Conservation (phyloP, 2,797 vertebrate species). For the Prunella strophiata region DNA sequence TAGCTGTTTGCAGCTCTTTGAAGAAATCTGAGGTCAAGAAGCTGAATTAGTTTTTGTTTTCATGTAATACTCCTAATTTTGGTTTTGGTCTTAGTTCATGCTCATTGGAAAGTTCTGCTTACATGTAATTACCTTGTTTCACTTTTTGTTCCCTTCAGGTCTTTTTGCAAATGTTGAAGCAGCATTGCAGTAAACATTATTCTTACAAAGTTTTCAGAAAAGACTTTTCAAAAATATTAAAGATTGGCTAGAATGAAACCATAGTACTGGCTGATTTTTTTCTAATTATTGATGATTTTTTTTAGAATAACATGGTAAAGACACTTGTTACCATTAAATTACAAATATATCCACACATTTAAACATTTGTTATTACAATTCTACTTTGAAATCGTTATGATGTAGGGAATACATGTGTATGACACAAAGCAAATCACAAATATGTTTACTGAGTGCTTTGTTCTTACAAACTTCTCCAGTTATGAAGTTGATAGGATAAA, state of each 20-base stretch:
- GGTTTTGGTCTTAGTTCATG: neutral
- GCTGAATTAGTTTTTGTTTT: neutral
- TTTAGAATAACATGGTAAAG: neutral
- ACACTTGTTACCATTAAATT: neutral
- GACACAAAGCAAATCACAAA: neutral
- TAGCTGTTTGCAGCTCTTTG: neutral
- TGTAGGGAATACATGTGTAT: accelerated
- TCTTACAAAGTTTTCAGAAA: neutral
- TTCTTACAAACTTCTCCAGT: neutral
- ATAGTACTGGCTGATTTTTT: neutral
- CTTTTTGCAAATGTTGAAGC: neutral
- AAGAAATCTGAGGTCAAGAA: neutral
- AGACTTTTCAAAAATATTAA: neutral
- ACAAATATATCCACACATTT: too few species aligned
- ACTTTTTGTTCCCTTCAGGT: neutral
- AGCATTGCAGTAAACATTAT: neutral
- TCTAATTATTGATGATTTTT: neutral
- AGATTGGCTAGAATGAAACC: neutral
- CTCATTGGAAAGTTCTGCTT: neutral
- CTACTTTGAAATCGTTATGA: neutral
- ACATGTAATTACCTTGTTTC: neutral
- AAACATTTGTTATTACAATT: neutral
- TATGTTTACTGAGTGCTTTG: neutral
- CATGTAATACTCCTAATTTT: neutral
- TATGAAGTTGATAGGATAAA: neutral